Conservation (phyloP, 2,797 vertebrate species). For the Paratrypauchen microcephalus region DNA sequence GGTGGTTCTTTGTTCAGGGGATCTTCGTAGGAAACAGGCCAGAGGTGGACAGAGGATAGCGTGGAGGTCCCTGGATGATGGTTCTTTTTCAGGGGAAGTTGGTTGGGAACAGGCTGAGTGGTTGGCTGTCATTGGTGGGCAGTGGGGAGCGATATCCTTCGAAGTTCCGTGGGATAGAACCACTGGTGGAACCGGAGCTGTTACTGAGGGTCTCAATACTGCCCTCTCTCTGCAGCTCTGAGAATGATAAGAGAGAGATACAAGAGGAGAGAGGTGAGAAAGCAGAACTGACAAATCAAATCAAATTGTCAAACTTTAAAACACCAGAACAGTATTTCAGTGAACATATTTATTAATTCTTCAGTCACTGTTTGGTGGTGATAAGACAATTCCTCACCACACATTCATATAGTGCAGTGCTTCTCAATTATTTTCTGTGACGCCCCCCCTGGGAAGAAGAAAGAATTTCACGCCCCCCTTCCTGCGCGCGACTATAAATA, state of each 20-base stretch:
- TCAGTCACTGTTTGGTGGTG: too few species aligned
- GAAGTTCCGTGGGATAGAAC: slow-evolving; percentile 95
- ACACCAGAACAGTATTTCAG: too few species aligned
- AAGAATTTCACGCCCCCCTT: too few species aligned
- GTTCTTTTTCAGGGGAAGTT: slow-evolving; percentile 79
- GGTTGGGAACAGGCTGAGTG: slow-evolving; percentile 93
- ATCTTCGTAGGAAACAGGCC: too few species aligned
- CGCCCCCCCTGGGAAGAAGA: too few species aligned
- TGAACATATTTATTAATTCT: too few species aligned
- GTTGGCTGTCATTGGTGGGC: slow-evolving; percentile 95
- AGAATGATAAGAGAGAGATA: neutral
- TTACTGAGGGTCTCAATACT: slow-evolving; percentile 99
- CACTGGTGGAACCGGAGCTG: slow-evolving; percentile 97
- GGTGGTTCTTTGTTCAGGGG: neutral
- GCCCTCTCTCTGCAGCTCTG: slow-evolving; percentile 98
- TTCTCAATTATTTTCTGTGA: too few species aligned
- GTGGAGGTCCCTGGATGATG: neutral
- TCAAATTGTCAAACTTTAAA: too few species aligned
- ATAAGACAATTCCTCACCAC: too few species aligned
- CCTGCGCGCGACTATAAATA: too few species aligned
- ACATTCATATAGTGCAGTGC: too few species aligned
- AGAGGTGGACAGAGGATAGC: neutral
- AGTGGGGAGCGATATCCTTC: slow-evolving; percentile 95
- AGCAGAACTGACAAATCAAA: neutral
- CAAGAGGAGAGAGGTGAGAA: neutral